Evolutionary conservation across 1,140 invertebrate genomes (phyloP).

Genomic region (Bombus sibiricus): DNA sequence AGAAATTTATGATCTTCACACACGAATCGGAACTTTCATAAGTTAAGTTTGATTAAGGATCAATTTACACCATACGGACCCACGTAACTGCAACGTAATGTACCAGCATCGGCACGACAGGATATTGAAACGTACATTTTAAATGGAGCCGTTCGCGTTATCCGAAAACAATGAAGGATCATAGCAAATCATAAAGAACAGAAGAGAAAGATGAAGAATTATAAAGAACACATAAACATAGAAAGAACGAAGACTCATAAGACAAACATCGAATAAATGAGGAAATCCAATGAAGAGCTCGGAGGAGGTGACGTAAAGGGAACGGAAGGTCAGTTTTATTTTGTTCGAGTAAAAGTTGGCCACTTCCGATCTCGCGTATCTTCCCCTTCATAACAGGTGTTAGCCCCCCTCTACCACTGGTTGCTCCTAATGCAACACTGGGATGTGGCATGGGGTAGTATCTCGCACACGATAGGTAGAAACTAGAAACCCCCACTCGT

Average conservation of each 20-base stretch:
- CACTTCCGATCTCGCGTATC: neutral
- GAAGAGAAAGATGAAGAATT: neutral
- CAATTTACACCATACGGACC: too few relatives aligned
- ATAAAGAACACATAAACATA: neutral
- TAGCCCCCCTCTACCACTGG: neutral
- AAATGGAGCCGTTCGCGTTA: too few relatives aligned
- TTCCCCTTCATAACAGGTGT: neutral
- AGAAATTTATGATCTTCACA: too few relatives aligned
- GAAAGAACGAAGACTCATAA: neutral
- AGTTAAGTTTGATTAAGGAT: too few relatives aligned
- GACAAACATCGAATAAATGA: neutral
- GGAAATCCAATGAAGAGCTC: too few relatives aligned
- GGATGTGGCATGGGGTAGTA: neutral
- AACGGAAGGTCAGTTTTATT: rapidly evolving
- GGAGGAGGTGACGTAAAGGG: too few relatives aligned
- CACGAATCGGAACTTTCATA: too few relatives aligned
- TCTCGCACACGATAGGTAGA: neutral
- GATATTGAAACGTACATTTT: too few relatives aligned
- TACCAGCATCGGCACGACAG: too few relatives aligned
- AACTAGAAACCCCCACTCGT: neutral
- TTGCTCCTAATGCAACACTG: neutral
- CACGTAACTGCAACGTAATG: too few relatives aligned
- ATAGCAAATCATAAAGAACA: too few relatives aligned
- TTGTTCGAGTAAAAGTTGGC: neutral
- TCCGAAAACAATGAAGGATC: neutral